These are phyloP conservation scores for Lipotes vexillifer DNA, from an alignment of 2,113 vertebrate genomes.

Conservation along the genomic window DNA sequence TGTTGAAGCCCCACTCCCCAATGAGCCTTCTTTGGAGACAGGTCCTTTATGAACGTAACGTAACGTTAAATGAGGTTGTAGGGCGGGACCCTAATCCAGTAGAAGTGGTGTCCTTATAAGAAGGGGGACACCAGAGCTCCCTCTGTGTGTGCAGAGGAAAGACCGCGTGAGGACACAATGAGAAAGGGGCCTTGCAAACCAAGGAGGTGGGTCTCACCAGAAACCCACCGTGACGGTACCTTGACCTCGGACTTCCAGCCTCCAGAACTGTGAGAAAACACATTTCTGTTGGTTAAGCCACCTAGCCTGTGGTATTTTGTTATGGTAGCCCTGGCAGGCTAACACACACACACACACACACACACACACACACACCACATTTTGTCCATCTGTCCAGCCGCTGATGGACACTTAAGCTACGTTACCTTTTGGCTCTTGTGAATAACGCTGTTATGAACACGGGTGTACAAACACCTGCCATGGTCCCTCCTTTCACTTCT, in stretches of 20 bases:
- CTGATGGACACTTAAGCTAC: background rate
- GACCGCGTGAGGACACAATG: too few species aligned
- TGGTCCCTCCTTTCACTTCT: background rate
- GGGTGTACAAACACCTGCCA: background rate
- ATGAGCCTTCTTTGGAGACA: background rate
- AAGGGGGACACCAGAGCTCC: background rate
- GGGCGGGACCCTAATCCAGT: background rate
- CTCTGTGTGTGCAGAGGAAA: background rate
- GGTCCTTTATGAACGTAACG: background rate
- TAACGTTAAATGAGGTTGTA: background rate
- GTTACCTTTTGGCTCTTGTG: background rate
- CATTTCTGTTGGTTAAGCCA: background rate
- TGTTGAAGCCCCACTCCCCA: background rate
- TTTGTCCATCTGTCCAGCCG: background rate
- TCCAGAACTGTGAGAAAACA: background rate
- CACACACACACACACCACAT: accelerated
- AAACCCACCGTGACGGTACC: background rate
- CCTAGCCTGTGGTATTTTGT: background rate
- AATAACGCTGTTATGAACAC: background rate
- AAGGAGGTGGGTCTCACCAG: background rate
- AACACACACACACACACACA: background rate
- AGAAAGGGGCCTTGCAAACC: background rate
- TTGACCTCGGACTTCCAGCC: background rate
- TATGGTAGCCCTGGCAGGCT: background rate
- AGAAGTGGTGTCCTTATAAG: background rate